phyloP scores from a whole-genome alignment of 2,888 invertebrate species.

The Spatulosminthurus flaviceps region DNA sequence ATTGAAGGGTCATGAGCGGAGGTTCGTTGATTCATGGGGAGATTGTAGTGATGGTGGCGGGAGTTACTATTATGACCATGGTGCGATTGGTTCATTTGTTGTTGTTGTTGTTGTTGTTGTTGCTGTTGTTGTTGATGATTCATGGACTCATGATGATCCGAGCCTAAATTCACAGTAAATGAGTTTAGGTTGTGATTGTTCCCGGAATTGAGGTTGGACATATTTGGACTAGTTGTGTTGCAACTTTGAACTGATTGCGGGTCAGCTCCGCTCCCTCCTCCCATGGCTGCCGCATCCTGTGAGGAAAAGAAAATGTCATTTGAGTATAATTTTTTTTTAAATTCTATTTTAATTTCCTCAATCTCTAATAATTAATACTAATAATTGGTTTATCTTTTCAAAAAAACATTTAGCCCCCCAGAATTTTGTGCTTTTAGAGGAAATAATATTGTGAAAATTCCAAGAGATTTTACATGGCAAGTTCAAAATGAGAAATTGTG shows the following conservation, averaged over 20 bases:
- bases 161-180: constrained; percentile 37
- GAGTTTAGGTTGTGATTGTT: constrained; percentile 48
- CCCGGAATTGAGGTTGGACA: constrained; percentile 43
- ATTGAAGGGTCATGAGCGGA: not conserved
- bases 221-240: constrained; percentile 45
- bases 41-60: constrained; percentile 47
- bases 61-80: constrained; percentile 33
- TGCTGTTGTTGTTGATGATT: constrained; percentile 18
- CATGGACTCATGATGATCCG: constrained; percentile 41
- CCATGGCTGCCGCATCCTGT: constrained; percentile 45
- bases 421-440: too few species aligned
- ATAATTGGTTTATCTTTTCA: too few species aligned
- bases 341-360: too few species aligned
- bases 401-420: too few species aligned
- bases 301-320: not conserved
- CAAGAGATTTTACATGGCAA: too few species aligned
- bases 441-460: too few species aligned
- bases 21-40: constrained; percentile 19
- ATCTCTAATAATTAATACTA: too few species aligned
- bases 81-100: constrained; percentile 6
- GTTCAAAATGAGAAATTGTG: too few species aligned
- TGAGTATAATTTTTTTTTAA: too few species aligned
- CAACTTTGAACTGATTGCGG: constrained; percentile 27
- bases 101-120: constrained; percentile 30
- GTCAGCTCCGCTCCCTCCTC: constrained; percentile 15